Base-by-base conservation (phyloP, 2,888 invertebrate species). In the Acleris cristana region DNA sequence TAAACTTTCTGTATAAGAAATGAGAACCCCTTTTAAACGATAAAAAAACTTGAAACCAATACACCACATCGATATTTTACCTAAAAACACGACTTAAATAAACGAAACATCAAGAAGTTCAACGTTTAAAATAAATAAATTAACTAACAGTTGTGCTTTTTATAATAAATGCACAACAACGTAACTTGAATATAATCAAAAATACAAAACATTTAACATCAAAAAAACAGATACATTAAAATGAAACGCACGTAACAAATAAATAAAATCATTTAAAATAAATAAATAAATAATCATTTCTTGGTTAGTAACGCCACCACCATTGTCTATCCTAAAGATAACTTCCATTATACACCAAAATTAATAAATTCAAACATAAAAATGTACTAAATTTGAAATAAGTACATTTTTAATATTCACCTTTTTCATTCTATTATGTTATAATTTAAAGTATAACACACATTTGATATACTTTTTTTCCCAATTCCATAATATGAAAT, bases 271-370 rank as follows among this genome's bases (percentile, higher is more conserved):
- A 48, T 16, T 58, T 34, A 45, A 52, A 66, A 61, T 66, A 61
- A 56, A 56, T 45, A 61, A 48, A 51, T 30, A 34, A 54, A 48
- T 21, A 60, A 8, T 18, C 56, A 66, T 21, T 56, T 56, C 26
- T 53, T 61, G 14, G 69, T 69, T 64, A 69, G 69, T 65, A 69
- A 69, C 64, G 34, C 64, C 64, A 56, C 60, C 69, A 64, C 69
- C 64, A 57, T 65, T 62, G 52, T 26, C 40, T 55, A 55, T 55
- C 34, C 19, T 55, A 55, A 48, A 51, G 8, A 19, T 10, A 2
- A 19, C 1, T 45, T 44, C 12, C n/a, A 45, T 45, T 19, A 10
- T 51, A 34, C 34, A 34, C 34, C 34, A 34, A 34, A 0, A 21
- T 51, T 45, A 57, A 48, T 57, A 4, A 14, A 14, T 23, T 26